Base-by-base conservation (phyloP, 2,888 invertebrate genomes). In the Hemistola chrysoprasaria region DNA sequence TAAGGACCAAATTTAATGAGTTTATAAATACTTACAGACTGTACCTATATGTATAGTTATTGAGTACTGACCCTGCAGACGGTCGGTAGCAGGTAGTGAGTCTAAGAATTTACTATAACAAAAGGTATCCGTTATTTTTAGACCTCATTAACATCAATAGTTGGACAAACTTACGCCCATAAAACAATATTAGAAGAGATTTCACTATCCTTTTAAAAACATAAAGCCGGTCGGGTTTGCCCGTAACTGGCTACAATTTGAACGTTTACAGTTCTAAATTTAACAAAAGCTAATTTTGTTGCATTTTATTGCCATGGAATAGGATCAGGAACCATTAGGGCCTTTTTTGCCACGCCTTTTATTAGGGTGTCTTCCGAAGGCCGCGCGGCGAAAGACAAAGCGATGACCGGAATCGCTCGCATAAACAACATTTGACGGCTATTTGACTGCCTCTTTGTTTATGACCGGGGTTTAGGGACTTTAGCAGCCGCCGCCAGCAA, bases 201-300 rank as follows among this genome's bases (percentile, higher is more conserved):
- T 16, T 4, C 4, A 16, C 20, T 32, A 40, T 27, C 33, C 25
- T 24, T 36, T 24, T 40, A 34, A 65, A 67, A 63, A 52, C 48
- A 57, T 49, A 53, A 62, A 62, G 53, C 65, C 63, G 64, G 61
- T 59, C 59, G 42, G 60, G 62, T 64, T 59, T 56, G 65, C 68
- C 68, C 58, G 57, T 69, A 65, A 59, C 65, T 65, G 63, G 62
- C 66, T 64, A 60, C 62, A 38, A 7, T 29, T 73, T 65, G 68
- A 69, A 75, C 74, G 56, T 80, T 81, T 73, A 78, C 78, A 69
- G 72, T 78, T 78, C 68, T 60, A 62, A 62, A 59, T 76, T 78
- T 76, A 76, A 85, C 85, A 86, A 86, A 78, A 73, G 79, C 81
- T 85, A 85, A 88, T 86, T 87, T 86, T 88, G 88, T 87, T 86